These are phyloP conservation scores for Chlamydotis undulata DNA, from an alignment of 2,113 vertebrate genomes.

Conservation along the genomic window DNA sequence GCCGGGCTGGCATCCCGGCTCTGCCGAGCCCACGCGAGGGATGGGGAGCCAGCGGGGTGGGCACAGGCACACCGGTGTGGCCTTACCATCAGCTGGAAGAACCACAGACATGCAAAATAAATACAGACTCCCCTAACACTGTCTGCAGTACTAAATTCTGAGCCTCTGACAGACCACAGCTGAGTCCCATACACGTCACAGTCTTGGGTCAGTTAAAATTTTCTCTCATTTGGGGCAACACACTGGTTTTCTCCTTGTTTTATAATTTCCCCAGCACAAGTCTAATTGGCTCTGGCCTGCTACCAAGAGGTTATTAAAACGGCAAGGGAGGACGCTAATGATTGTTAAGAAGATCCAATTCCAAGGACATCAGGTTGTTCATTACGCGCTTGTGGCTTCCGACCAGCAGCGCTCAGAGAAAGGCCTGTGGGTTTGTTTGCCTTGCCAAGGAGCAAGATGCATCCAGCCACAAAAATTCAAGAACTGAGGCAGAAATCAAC, in stretches of 20 bases:
- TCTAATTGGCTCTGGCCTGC: constrained; percentile 1
- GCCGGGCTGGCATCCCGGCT: neutral
- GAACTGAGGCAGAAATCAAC: neutral
- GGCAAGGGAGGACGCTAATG: neutral
- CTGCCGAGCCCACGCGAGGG: fast-evolving
- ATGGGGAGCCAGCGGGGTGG: too few species aligned
- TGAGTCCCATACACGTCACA: fast-evolving
- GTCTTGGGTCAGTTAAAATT: neutral
- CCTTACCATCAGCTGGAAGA: neutral
- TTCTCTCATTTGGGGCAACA: neutral
- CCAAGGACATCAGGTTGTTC: neutral
- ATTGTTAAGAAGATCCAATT: constrained; percentile 33
- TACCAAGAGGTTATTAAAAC: constrained; percentile 29
- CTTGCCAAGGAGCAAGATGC: neutral
- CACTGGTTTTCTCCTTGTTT: neutral
- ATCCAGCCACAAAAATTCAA: neutral
- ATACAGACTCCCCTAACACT: neutral
- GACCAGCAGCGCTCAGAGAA: neutral
- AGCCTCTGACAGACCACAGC: fast-evolving
- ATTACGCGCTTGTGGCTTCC: neutral
- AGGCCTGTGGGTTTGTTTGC: neutral
- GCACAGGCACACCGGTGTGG: neutral
- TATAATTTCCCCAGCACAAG: neutral
- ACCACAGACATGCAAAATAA: neutral
- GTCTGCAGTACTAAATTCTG: neutral